Evolutionary conservation across 2,797 vertebrate genomes (phyloP).

Genomic region (Sebastes steindachneri): DNA sequence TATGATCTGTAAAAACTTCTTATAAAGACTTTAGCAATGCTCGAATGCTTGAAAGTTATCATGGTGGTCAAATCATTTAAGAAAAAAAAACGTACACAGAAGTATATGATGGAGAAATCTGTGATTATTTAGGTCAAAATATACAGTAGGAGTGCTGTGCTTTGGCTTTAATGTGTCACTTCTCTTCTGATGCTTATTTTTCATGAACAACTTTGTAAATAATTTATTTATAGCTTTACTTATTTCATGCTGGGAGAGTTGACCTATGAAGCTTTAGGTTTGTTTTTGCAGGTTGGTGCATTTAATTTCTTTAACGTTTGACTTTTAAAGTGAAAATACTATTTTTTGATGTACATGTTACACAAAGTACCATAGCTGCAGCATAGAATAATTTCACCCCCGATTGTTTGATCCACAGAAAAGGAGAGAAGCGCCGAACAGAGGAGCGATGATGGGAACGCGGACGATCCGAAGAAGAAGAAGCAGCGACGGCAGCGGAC

Average conservation of each 20-base stretch:
- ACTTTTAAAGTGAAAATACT: background rate
- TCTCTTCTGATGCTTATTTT: background rate
- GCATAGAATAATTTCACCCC: background rate
- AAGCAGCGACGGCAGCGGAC: constrained; percentile 94
- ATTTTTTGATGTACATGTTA: background rate
- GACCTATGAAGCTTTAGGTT: background rate
- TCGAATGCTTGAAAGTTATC: background rate
- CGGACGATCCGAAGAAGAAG: constrained; percentile 93
- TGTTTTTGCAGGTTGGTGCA: background rate
- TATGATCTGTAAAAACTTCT: background rate
- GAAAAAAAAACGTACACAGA: background rate
- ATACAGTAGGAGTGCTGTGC: constrained; percentile 5
- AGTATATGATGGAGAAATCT: background rate
- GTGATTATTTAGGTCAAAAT: background rate
- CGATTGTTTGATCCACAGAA: constrained; percentile 75
- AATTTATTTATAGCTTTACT: background rate
- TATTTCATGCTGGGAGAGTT: background rate
- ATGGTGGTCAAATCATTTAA: constrained; percentile 8
- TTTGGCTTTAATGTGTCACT: constrained; percentile 28
- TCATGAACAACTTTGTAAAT: background rate
- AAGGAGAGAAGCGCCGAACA: constrained; percentile 90
- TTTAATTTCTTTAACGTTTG: background rate
- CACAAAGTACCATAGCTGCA: background rate
- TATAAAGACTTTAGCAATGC: background rate
- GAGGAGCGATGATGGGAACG: constrained; percentile 89